These are phyloP conservation scores for Lepidurus apus DNA, from an alignment of 1,140 invertebrate genomes.

Conservation along the genomic window DNA sequence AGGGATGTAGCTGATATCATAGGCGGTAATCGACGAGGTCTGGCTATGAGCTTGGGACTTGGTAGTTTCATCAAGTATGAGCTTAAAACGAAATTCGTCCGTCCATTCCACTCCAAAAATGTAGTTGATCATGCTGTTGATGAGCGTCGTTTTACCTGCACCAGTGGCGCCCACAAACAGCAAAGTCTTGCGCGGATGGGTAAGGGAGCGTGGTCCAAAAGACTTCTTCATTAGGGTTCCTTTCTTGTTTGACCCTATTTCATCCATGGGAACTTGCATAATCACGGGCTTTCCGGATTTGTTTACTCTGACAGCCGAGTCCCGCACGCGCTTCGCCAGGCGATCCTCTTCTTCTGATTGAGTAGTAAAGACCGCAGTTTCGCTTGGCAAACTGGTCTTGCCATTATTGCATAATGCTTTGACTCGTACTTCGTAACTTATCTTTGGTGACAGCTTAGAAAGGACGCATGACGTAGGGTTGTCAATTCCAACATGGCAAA, in stretches of 20 bases:
- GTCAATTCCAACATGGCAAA: too few relatives aligned
- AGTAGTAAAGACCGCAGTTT: too few relatives aligned
- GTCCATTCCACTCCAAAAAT: constrained; percentile 22
- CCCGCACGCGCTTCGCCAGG: not conserved
- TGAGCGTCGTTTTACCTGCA: constrained; percentile 25
- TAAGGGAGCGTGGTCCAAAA: not conserved
- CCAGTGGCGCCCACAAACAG: constrained; percentile 31
- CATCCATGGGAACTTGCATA: not conserved
- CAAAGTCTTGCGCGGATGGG: constrained; percentile 1
- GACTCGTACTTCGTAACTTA: too few relatives aligned
- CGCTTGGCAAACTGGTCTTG: too few relatives aligned
- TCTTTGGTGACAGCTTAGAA: too few relatives aligned
- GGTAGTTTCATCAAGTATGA: not conserved
- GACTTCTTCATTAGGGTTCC: not conserved
- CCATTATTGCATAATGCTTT: too few relatives aligned
- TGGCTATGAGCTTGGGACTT: constrained; percentile 27
- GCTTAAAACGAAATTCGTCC: constrained; percentile 11
- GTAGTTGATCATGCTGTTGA: constrained; percentile 30
- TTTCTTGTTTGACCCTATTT: not conserved
- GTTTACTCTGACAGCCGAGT: not conserved
- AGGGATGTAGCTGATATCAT: not conserved
- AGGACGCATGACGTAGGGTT: too few relatives aligned
- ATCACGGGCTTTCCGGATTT: not conserved
- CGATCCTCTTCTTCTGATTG: not conserved
- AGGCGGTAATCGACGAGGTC: constrained; percentile 25